phyloP scores from a whole-genome alignment of 2,888 invertebrate genomes.

The Trachelus iudaicus region DNA sequence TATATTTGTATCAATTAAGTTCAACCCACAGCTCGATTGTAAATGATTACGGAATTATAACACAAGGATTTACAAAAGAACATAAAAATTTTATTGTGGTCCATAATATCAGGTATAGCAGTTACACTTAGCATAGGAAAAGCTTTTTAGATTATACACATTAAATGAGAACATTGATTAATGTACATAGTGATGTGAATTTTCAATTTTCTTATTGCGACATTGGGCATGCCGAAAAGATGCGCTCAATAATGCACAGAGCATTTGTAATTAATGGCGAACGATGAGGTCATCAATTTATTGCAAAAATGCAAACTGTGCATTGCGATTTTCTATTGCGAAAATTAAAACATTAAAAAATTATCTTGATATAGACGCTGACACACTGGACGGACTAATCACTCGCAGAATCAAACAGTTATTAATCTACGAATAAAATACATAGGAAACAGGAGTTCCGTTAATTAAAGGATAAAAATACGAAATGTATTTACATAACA shows the following conservation, averaged over 20 bases:
- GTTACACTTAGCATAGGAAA: constrained; percentile 37
- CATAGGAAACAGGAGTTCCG: background rate
- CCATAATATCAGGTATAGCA: constrained; percentile 48
- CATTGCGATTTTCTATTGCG: background rate
- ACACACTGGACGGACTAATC: constrained; percentile 53
- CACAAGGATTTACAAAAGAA: constrained; percentile 41
- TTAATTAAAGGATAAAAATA: constrained; percentile 25
- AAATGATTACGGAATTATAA: background rate
- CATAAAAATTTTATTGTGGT: constrained; percentile 58
- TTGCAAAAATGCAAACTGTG: background rate
- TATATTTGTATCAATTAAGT: background rate
- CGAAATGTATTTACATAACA: constrained; percentile 35
- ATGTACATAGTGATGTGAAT: constrained; percentile 10
- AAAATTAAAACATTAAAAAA: background rate
- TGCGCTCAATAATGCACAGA: background rate
- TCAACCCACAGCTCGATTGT: background rate
- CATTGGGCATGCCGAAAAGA: background rate
- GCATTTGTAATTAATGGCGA: background rate
- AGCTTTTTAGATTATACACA: constrained; percentile 8
- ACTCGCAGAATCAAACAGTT: constrained; percentile 36
- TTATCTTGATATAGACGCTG: background rate
- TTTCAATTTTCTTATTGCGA: constrained; percentile 8
- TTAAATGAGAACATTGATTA: constrained; percentile 20
- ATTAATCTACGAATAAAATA: constrained; percentile 18
- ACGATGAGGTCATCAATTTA: background rate